Evolutionary conservation across 2,797 vertebrate species (phyloP), one percentile per base, ranked within the genome.

Genomic region (Hipposideros larvatus): DNA sequence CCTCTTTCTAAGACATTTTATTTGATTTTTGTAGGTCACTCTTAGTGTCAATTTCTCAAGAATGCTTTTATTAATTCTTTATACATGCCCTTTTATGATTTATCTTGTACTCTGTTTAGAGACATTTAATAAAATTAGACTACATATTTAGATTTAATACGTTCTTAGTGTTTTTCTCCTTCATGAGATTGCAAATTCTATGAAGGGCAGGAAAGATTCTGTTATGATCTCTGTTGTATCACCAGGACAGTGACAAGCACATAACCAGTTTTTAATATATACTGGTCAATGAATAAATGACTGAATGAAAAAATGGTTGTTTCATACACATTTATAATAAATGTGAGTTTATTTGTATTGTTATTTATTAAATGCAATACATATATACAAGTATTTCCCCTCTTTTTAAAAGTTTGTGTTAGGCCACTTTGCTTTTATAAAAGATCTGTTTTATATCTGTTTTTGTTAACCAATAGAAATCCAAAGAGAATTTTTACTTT

Each of bases 291-390:
- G 11, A 80, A 77, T 55, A n/a, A 66, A 75, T 74, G 14, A 57
- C 11, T 75, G 28, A 68, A 15, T 77, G 5, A 91, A 41, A 43
- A 28, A 75, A 28, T 75, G 24, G 0, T 5, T 26, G 2, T 48
- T 34, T 78, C n/a, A 15, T 43, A 26, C 24, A 78, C 51, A 10
- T 34, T 57, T 85, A 46, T 48, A 70, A n/a, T 8, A 84, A 84
- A 37, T 68, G 28, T 14, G 11, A 75, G 53, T 41, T 28, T 28
- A 11, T 11, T 87, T 7, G 46, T 86, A 51, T 59, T 14, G 41
- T 77, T 80, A 61, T 19, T 92, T 5, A 63, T 89, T 68, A 73
- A 87, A 37, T 63, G 43, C 16, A 73, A 37, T 63, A 74, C 7
- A 28, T 37, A 51, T 13, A 24, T 11, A 57, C 21, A 34, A 6